A percentile compares a stretch with the other conserved stretches of the same genome.
phyloP scores from a whole-genome alignment of 2,888 invertebrate species.

The Endomychus coccineus region DNA sequence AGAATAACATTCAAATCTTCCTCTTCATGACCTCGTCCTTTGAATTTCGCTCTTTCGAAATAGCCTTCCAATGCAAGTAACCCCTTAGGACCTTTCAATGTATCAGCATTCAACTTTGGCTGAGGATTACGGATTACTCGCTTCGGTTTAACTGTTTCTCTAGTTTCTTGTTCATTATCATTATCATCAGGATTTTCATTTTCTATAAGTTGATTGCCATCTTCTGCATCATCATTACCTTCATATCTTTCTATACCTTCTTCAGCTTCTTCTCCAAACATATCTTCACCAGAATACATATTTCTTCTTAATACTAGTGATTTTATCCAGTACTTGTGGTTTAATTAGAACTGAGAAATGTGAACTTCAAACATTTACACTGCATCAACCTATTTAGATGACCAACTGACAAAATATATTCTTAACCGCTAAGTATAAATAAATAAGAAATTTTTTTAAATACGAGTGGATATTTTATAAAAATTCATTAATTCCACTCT shows the following conservation, averaged over 20 bases:
- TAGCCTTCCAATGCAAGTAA: conserved; percentile 70
- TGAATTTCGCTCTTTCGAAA: conserved; percentile 74
- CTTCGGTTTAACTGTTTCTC: conserved; percentile 45
- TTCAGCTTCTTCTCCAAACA: conserved; percentile 16
- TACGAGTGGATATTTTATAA: too few relatives aligned
- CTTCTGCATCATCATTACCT: conserved; percentile 17
- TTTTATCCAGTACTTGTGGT: too few relatives aligned
- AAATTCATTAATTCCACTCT: too few relatives aligned
- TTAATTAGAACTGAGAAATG: too few relatives aligned
- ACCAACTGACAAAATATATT: too few relatives aligned
- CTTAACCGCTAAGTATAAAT: too few relatives aligned
- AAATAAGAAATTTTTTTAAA: too few relatives aligned
- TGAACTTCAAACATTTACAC: too few relatives aligned
- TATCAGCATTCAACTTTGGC: conserved; percentile 60
- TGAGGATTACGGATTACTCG: conserved; percentile 57
- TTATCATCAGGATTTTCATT: conserved; percentile 30
- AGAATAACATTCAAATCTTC: conserved; percentile 74
- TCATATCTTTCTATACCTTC: conserved; percentile 19
- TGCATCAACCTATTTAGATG: too few relatives aligned
- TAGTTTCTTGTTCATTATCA: conserved; percentile 44
- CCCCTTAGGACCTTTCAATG: conserved; percentile 71
- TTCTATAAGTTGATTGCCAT: too few relatives aligned
- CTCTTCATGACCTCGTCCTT: conserved; percentile 68
- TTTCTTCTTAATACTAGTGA: too few relatives aligned
- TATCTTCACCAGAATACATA: conserved; percentile 26